Evolutionary conservation across 2,797 vertebrate species (phyloP).

Genomic region (Cygnus olor): DNA sequence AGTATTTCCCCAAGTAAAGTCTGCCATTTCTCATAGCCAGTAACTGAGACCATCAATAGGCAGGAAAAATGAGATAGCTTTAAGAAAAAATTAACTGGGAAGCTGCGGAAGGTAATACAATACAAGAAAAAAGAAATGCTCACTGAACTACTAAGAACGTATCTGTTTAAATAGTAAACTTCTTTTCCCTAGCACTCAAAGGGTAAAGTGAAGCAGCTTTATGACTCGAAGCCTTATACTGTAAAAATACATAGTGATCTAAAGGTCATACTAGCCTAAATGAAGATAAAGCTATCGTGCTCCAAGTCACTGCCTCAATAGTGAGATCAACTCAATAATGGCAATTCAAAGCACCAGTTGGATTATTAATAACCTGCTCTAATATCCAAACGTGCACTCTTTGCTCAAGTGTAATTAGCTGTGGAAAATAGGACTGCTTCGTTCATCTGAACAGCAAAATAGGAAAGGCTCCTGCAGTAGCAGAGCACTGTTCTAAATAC

Average conservation of each 20-base stretch:
- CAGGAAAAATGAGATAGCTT: background rate
- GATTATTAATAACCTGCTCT: background rate
- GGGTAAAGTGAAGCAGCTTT: background rate
- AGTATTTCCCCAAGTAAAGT: background rate
- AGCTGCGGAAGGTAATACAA: background rate
- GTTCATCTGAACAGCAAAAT: background rate
- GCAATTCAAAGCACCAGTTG: background rate
- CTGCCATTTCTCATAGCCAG: background rate
- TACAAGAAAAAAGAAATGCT: background rate
- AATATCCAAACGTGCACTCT: background rate
- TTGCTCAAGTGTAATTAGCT: constrained; percentile 9
- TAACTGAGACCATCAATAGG: background rate
- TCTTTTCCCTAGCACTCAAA: background rate
- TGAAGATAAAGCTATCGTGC: background rate
- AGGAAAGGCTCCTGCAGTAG: background rate
- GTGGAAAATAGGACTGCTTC: background rate
- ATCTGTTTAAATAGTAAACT: background rate
- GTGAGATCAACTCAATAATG: background rate
- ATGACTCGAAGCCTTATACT: background rate
- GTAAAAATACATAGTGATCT: background rate
- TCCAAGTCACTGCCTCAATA: background rate
- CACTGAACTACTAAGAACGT: rapidly evolving
- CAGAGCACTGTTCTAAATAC: background rate
- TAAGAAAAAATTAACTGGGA: background rate
- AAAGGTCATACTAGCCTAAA: background rate